Conservation (phyloP, 2,888 invertebrate genomes). For the Leucoptera coffeella region DNA sequence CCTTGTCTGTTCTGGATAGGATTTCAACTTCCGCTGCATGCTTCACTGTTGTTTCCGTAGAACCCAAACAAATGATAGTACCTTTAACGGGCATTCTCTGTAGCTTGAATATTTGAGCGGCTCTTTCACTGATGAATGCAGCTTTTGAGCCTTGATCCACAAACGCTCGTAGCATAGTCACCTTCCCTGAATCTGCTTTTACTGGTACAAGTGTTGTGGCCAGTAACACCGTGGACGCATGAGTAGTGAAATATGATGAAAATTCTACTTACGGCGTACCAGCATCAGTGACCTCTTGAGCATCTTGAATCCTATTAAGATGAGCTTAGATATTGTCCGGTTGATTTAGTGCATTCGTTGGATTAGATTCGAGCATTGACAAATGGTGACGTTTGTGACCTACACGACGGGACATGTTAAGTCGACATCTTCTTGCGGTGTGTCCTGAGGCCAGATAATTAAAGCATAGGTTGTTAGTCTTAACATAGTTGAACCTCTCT, state of each 20-base stretch:
- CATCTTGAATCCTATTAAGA: no score
- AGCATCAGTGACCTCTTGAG: no score
- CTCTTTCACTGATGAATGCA: slow-evolving; percentile 5
- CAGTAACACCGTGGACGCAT: slow-evolving; percentile 6
- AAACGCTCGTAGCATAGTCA: slow-evolving; percentile 8
- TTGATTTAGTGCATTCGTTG: no score
- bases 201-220: slow-evolving; percentile 9
- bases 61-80: slow-evolving; percentile 8
- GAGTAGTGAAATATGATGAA: slow-evolving; percentile 6
- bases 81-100: slow-evolving; percentile 3
- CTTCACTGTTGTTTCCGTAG: slow-evolving; percentile 6
- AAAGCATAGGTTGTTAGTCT: no score
- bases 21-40: slow-evolving; percentile 7
- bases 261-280: no score
- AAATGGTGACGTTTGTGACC: no score
- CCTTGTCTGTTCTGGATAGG: slow-evolving; percentile 6
- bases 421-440: no score
- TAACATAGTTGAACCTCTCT: no score
- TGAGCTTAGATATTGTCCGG: no score
- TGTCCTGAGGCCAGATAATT: no score
- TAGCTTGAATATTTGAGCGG: slow-evolving; percentile 1
- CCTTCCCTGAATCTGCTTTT: slow-evolving; percentile 6
- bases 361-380: no score
- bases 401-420: no score
- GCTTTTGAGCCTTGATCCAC: slow-evolving; percentile 9